Evolutionary conservation across 2,113 vertebrate genomes (phyloP), one percentile per base, ranked within the genome.

Genomic region (Heterotis niloticus): DNA sequence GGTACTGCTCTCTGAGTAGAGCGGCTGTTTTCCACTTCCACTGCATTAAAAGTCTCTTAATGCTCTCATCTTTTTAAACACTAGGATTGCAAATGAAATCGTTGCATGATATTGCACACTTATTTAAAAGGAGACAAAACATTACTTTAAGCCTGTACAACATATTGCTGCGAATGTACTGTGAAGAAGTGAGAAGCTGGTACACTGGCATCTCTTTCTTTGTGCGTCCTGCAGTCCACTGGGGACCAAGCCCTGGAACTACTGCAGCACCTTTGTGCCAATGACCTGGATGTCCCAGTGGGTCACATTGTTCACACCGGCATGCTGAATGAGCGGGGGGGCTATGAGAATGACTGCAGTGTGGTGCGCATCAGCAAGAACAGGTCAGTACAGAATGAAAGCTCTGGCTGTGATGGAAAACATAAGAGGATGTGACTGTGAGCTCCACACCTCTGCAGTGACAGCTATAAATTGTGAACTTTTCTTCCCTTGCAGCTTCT

Each of bases 321-420:
- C 79, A 99, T 99, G 98, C 94, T 99, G 51, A 99, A 99, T 0
- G 91, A 96, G 83, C 89, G 87, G 0, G 98, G 97, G 1, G 97
- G 97, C 0, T 98, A 99, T 0, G 97, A 99, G 88, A 99, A 99
- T 0, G 98, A 99, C 92, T 99, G 98, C 92, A 99, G 98, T 72
- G 92, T 98, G 0, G 97, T 95, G 0, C 95, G 96, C 0, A 17
- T 98, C 79, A 98, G 90, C 91, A 99, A 97, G 81, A 96, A 96
- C 92, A 96, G 95, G 98, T 99, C 1, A 5, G 82, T 75, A 51
- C 24, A 26, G 59, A n/a, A 34, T 28, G 24, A 20, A 28, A 20
- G 60, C 57, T 65, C 29, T 20, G 11, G 18, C 59, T 20, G 29
- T 11, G 23, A 23, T 57, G 64, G 20, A 28, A 10, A 9, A 29